A percentile compares a stretch with the other conserved stretches of the same genome.
phyloP scores from a whole-genome alignment of 2,113 vertebrate species.

The Arizona elegans region DNA sequence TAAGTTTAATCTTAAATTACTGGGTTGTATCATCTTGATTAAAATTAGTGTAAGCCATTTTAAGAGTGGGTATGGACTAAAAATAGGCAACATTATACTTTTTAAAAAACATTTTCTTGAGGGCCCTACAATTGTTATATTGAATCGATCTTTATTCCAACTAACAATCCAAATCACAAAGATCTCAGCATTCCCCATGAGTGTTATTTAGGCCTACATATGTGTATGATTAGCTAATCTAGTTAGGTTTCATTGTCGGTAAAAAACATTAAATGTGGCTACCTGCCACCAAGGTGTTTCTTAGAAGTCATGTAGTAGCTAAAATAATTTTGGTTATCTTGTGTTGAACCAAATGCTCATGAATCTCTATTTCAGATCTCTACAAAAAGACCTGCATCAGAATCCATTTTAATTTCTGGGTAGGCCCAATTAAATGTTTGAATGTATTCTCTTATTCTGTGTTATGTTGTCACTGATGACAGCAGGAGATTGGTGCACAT shows the following conservation, averaged over 20 bases:
- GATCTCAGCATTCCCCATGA: too few relatives aligned
- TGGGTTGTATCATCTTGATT: not conserved
- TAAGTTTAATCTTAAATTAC: not conserved
- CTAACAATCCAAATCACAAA: not conserved
- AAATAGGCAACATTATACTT: too few relatives aligned
- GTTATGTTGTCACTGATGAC: not conserved
- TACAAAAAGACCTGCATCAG: not conserved
- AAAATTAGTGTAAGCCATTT: too few relatives aligned
- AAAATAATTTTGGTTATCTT: too few relatives aligned
- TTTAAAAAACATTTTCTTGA: too few relatives aligned
- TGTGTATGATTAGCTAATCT: too few relatives aligned
- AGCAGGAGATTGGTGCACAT: not conserved
- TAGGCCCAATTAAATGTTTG: not conserved
- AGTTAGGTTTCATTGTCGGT: too few relatives aligned
- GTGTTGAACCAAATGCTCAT: too few relatives aligned
- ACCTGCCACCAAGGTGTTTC: too few relatives aligned
- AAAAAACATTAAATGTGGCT: too few relatives aligned
- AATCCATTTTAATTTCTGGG: not conserved
- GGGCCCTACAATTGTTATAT: not conserved
- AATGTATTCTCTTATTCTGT: not conserved
- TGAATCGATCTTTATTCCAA: not conserved
- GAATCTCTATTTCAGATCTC: not conserved
- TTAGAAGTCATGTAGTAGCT: too few relatives aligned
- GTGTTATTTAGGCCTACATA: too few relatives aligned
- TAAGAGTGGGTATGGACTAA: not conserved